Base-by-base conservation (phyloP, 2,113 vertebrate species). In the Plectropomus leopardus region DNA sequence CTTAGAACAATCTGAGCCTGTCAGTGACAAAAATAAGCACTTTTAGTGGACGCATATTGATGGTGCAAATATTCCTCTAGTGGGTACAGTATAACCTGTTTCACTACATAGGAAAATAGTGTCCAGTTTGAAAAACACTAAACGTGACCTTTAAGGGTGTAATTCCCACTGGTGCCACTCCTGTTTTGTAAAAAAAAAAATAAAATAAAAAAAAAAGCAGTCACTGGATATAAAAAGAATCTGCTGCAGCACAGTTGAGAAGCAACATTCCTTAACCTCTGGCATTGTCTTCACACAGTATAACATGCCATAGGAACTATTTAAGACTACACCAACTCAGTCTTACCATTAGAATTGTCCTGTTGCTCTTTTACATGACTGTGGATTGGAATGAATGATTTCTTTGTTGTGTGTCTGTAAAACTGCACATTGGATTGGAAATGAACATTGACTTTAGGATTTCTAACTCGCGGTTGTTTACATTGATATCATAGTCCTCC, bases 221-320 rank as follows among this genome's bases (percentile, higher is more conserved):
- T 14, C n/a, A 8, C 60, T 21, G 21, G 9, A 32, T 10, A 10
- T n/a, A 36, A 13, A 7, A 28, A 19, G 10, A n/a, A n/a, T n/a
- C n/a, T n/a, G n/a, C 23, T 42, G 72, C 47, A 44, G 6, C 9
- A 72, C 8, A 0, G 14, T 7, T 75, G 45, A 24, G 23, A 30
- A 36, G 32, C 19, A 48, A 13, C 34, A 44, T 0, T 48, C 15
- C 2, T 16, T 42, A n/a, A 42, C n/a, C 45, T 28, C n/a, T 28
- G 24, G 10, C 17, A 48, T 5, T 30, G 23, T 23, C n/a, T n/a
- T n/a, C n/a, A n/a, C n/a, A n/a, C n/a, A n/a, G 40, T 44, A 16
- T 34, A 48, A 76, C 42, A 58, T 26, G 23, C n/a, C 57, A 9
- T 36, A 57, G 15, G 40, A 66, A 55, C 72, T 53, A 4, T 45